A percentile compares a stretch with the other conserved stretches of the same genome.
These are phyloP conservation scores for Tympanoctomys barrerae DNA, from an alignment of 2,797 vertebrate species.

Conservation along the genomic window DNA sequence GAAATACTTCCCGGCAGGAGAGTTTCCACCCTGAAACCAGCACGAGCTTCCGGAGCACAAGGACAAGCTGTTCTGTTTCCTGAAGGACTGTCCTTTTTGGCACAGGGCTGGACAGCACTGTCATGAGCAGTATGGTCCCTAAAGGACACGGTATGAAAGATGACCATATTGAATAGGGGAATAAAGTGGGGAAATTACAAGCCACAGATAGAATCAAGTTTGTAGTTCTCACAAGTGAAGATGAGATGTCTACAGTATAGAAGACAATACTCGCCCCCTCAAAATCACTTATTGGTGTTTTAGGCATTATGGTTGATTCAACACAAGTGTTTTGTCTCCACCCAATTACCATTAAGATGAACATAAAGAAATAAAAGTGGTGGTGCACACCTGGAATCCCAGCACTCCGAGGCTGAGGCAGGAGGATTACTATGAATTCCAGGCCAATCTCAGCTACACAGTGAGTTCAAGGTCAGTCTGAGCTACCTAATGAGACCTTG, in stretches of 20 bases:
- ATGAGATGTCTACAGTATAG: not conserved
- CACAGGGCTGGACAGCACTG: not conserved
- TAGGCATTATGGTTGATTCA: not conserved
- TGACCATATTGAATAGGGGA: not conserved
- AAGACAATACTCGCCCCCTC: not conserved
- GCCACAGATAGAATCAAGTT: not conserved
- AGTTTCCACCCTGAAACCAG: not conserved
- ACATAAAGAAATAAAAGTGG: not conserved
- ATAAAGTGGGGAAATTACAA: not conserved
- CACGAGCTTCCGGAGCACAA: not conserved
- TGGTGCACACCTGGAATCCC: not conserved
- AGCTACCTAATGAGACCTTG: not conserved
- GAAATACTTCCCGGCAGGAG: not conserved
- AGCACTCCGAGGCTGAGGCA: not conserved
- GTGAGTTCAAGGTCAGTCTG: not conserved
- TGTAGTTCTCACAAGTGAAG: conserved; percentile 21
- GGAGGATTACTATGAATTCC: not conserved
- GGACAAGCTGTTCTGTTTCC: not conserved
- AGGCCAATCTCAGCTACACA: not conserved
- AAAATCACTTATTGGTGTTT: not conserved
- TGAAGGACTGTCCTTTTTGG: not conserved
- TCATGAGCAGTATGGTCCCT: not conserved
- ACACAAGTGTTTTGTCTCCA: not conserved
- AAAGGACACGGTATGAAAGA: not conserved
- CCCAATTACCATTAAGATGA: not conserved